Conservation (phyloP, 2,797 vertebrate genomes). For the Sciurus carolinensis region DNA sequence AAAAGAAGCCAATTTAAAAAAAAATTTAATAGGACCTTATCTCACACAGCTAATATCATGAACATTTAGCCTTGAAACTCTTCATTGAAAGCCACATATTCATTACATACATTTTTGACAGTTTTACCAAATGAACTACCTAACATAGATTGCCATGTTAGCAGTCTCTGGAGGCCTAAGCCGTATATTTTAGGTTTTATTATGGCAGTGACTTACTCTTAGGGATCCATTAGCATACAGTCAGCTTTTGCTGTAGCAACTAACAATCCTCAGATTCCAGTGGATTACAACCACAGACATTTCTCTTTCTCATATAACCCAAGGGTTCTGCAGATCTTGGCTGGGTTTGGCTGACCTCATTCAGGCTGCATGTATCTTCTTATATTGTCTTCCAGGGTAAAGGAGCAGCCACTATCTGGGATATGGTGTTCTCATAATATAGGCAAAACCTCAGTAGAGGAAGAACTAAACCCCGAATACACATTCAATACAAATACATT, state of each 20-base stretch:
- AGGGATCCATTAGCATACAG: neutral
- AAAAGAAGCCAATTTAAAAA: neutral
- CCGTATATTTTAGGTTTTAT: neutral
- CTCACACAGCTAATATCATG: neutral
- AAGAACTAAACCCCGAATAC: neutral
- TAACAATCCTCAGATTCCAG: neutral
- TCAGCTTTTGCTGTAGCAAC: neutral
- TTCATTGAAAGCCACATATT: neutral
- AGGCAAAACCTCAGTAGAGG: neutral
- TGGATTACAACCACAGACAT: neutral
- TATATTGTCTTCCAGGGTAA: neutral
- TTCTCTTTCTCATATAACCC: neutral
- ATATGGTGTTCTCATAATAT: neutral
- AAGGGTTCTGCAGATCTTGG: neutral
- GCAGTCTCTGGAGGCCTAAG: neutral
- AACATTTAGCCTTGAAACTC: neutral
- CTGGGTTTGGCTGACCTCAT: neutral
- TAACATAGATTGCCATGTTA: neutral
- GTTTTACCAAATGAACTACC: neutral
- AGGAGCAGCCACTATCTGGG: neutral
- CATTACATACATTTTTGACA: neutral
- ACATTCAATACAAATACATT: too few relatives aligned
- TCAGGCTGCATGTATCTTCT: neutral
- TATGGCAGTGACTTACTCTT: neutral
- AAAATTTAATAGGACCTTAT: neutral